Percentiles rank a stretch among this genome's conserved stretches.
These are phyloP conservation scores for Callosobruchus maculatus DNA, from an alignment of 2,888 invertebrate species.

Conservation along the genomic window DNA sequence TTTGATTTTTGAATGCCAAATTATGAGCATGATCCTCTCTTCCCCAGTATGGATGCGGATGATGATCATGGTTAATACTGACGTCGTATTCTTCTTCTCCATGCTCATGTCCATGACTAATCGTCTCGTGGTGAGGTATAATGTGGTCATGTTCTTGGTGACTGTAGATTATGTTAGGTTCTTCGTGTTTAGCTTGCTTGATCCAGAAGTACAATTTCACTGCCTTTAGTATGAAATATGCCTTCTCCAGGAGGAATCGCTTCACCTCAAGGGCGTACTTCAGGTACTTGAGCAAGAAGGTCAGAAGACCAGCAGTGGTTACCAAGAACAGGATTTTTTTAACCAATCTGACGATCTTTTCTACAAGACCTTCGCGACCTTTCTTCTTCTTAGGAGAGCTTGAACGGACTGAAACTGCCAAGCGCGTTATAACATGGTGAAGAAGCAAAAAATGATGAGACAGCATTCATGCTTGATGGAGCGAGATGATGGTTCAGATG, in stretches of 20 bases:
- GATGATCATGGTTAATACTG: slow-evolving; percentile 10
- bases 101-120: slow-evolving; percentile 58
- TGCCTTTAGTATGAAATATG: slow-evolving; percentile 65
- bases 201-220: slow-evolving; percentile 70
- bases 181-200: slow-evolving; percentile 63
- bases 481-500: neutral
- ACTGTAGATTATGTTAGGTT: slow-evolving; percentile 77
- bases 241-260: slow-evolving; percentile 69
- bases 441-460: neutral
- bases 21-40: slow-evolving; percentile 34
- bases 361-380: neutral
- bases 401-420: neutral
- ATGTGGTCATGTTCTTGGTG: slow-evolving; percentile 81
- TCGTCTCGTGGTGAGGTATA: slow-evolving; percentile 48
- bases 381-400: neutral
- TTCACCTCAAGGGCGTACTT: slow-evolving; percentile 71
- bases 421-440: neutral
- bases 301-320: slow-evolving; percentile 64
- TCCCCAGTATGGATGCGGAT: slow-evolving; percentile 29
- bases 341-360: slow-evolving; percentile 54
- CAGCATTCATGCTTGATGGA: neutral
- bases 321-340: slow-evolving; percentile 64
- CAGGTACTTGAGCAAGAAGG: slow-evolving; percentile 69
- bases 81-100: slow-evolving; percentile 69
- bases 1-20: slow-evolving; percentile 31